phyloP scores from a whole-genome alignment of 2,797 vertebrate genomes.

The Arnoldichthys spilopterus region DNA sequence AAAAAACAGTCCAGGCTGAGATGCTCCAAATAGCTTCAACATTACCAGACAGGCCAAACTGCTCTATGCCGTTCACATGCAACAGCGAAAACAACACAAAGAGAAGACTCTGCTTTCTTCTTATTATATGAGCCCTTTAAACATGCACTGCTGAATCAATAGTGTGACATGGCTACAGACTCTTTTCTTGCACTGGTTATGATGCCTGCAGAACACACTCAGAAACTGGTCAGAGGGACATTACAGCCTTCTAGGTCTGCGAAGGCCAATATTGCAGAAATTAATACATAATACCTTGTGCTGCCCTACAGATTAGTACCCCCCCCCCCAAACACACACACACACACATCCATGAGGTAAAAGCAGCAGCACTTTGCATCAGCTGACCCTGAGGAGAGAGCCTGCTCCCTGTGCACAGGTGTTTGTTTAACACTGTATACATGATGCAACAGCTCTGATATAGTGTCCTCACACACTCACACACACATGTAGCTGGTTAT shows the following conservation, averaged over 20 bases:
- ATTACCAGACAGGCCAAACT: no score
- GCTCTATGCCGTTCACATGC: no score
- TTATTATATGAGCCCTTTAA: neutral
- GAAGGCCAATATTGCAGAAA: neutral
- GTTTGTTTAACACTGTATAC: conserved; percentile 79
- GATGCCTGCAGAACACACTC: neutral
- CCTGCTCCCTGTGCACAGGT: conserved; percentile 73
- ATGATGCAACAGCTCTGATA: conserved; percentile 75
- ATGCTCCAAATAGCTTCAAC: no score
- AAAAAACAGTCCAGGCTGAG: no score
- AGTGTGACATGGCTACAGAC: neutral
- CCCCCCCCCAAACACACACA: conserved; percentile 29
- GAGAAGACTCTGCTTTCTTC: no score
- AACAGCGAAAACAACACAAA: no score
- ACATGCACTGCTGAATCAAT: neutral
- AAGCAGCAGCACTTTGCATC: conserved; percentile 79
- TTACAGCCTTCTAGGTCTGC: neutral
- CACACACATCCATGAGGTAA: conserved; percentile 66
- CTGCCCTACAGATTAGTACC: neutral
- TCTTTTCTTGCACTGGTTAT: neutral
- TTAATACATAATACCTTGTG: neutral
- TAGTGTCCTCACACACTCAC: conserved; percentile 51
- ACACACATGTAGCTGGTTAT: conserved; percentile 5
- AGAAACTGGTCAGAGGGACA: neutral
- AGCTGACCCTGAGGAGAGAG: conserved; percentile 79